Evolutionary conservation across 1,140 invertebrate genomes (phyloP), one percentile per base, ranked within the genome.

Genomic region (Argopecten irradians): DNA sequence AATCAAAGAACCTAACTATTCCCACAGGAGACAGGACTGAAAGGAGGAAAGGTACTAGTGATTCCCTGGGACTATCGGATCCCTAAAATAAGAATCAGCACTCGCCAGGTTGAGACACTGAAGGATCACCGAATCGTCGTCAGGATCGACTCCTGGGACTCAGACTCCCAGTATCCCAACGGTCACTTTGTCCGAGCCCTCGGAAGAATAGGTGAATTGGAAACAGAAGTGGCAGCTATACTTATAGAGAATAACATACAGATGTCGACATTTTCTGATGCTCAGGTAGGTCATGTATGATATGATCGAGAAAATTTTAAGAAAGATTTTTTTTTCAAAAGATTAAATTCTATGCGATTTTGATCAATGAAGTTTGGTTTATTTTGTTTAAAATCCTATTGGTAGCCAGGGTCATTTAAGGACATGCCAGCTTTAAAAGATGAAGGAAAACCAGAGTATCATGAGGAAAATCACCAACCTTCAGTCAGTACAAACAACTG

Each of bases 171-270:
- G 82, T 95, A 95, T 92, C 95, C 95, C 14, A 94, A 94, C 92
- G 95, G 96, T 11, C 95, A 96, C 89, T 94, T 96, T 92, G 94
- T 96, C 1, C 89, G 92, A 86, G 91, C 89, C 82, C 88, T 96
- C 0, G 95, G 96, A 55, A 90, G 91, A 35, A 94, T 95, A 82
- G 95, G 95, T 0, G 98, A 98, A 34, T 97, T 99, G 93, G 98
- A 98, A 94, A 97, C 98, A 0, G 99, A 99, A 96, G 99, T 98
- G 94, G 98, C 99, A 96, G 96, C 96, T 41, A 96, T 99, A 84
- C 96, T 99, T 3, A 95, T 99, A 39, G 99, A 99, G 94, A 98
- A 99, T 71, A 93, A 92, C 90, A 93, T 93, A 84, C 90, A 89
- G 88, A 93, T 92, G 22, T 91, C 90, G 36, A 89, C 85, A 34